Conservation (phyloP, 2,888 invertebrate genomes). For the Amblyteles armatorius region DNA sequence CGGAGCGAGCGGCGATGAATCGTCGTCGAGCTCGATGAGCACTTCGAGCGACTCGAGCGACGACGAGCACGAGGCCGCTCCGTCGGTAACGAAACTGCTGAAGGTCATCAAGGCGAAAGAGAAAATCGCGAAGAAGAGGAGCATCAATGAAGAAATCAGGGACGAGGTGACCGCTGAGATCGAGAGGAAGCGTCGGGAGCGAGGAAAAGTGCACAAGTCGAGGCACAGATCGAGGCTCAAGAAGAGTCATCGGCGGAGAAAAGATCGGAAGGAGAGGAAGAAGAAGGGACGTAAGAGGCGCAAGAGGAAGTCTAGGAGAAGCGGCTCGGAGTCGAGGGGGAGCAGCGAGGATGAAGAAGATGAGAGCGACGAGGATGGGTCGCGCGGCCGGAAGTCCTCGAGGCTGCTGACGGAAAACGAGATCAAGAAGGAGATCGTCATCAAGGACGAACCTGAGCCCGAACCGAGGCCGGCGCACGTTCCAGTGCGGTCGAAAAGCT, state of each 20-base stretch:
- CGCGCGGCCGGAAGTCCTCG: constrained; percentile 17
- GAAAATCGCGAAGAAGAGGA: constrained; percentile 79
- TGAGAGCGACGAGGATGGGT: constrained; percentile 6
- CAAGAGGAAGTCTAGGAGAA: constrained; percentile 35
- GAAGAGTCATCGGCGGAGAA: constrained; percentile 69
- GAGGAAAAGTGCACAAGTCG: constrained; percentile 64
- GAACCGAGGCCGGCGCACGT: background rate
- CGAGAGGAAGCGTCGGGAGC: constrained; percentile 79
- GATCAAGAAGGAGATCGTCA: constrained; percentile 74
- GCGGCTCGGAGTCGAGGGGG: constrained; percentile 26
- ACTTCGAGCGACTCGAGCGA: constrained; percentile 60
- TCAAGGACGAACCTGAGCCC: constrained; percentile 56
- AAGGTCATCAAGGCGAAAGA: constrained; percentile 81
- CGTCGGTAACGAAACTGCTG: constrained; percentile 75
- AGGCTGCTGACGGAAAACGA: constrained; percentile 75
- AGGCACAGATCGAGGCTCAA: constrained; percentile 71
- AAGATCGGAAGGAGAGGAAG: constrained; percentile 68
- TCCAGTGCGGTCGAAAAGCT: constrained; percentile 25
- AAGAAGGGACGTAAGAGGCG: constrained; percentile 68
- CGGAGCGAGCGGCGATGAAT: constrained; percentile 46
- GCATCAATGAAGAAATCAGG: constrained; percentile 79
- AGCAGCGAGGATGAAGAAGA: constrained; percentile 43
- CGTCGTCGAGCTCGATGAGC: constrained; percentile 51
- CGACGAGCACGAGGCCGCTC: constrained; percentile 43
- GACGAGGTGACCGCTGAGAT: constrained; percentile 82